A percentile compares a stretch with the other conserved stretches of the same genome.
Conservation (phyloP, 2,113 vertebrate species). For the Syrmaticus mikado region DNA sequence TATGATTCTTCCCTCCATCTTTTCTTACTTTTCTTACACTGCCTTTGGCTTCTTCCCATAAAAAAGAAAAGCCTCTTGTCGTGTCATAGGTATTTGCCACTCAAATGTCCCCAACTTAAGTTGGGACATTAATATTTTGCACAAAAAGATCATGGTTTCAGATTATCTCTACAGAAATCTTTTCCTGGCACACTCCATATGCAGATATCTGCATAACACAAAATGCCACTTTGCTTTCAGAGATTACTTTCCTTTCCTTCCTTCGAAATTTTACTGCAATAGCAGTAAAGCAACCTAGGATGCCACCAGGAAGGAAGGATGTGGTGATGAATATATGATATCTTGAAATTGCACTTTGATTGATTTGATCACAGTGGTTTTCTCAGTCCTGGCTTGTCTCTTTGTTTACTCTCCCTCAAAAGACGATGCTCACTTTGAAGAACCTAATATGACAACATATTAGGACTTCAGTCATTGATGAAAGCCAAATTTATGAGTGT, state of each 20-base stretch:
- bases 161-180: background rate
- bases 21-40: background rate
- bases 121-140: background rate
- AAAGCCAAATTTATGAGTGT: background rate
- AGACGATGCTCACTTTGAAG: background rate
- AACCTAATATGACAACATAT: background rate
- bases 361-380: background rate
- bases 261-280: background rate
- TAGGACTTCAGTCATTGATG: background rate
- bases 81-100: background rate
- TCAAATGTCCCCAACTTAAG: background rate
- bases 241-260: background rate
- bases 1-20: background rate
- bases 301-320: background rate
- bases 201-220: background rate
- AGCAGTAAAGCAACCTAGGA: background rate
- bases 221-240: background rate
- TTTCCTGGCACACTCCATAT: background rate
- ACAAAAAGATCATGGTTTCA: background rate
- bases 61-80: background rate
- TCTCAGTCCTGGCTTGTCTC: constrained; percentile 9
- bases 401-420: background rate
- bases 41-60: background rate
- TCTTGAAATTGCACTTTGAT: background rate
- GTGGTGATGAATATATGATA: background rate